Evolutionary conservation across 2,797 vertebrate genomes (phyloP), one percentile per base, ranked within the genome.

Genomic region (Lerista edwardsae): DNA sequence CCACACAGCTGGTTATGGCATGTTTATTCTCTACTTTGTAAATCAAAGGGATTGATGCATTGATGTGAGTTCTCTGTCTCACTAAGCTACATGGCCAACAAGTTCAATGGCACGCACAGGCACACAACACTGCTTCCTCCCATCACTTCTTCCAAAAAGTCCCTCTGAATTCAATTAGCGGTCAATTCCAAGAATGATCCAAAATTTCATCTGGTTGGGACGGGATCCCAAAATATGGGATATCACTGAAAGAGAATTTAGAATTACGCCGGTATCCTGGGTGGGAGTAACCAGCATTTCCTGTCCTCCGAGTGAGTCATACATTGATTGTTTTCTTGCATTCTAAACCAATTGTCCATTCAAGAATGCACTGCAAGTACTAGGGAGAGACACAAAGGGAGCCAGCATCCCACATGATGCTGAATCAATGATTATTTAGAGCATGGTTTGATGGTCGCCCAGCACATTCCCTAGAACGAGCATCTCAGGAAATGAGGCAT

Each of bases 291-390:
- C 86, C 61, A 84, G 78, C 75, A 88, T 93, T 93, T 94, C 92
- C 90, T 92, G 78, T n/a, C 61, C 84, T 89, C 90, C 93, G 86
- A 93, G 69, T 76, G 51, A 93, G 92, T 94, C 90, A 91, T 92
- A 79, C 79, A 69, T 82, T 51, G n/a, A 81, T 89, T 83, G 75
- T 84, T 89, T 84, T 85, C 44, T 87, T 74, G 25, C 84, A 90
- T 71, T 72, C 89, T 91, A 85, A 79, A 21, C 87, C 90, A 84
- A 83, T 55, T 78, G 71, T 91, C 85, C 88, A 41, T 69, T 89
- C 31, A 81, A 85, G 84, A 90, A 92, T 59, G 65, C 44, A 59
- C 62, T n/a, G 34, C 81, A 88, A 90, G 57, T 85, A 65, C 31
- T 82, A 73, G 89, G 71, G 64, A 80, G 83, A 88, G 76, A 79